phyloP scores from a whole-genome alignment of 2,113 vertebrate species.

The Pogonocichla stellata region DNA sequence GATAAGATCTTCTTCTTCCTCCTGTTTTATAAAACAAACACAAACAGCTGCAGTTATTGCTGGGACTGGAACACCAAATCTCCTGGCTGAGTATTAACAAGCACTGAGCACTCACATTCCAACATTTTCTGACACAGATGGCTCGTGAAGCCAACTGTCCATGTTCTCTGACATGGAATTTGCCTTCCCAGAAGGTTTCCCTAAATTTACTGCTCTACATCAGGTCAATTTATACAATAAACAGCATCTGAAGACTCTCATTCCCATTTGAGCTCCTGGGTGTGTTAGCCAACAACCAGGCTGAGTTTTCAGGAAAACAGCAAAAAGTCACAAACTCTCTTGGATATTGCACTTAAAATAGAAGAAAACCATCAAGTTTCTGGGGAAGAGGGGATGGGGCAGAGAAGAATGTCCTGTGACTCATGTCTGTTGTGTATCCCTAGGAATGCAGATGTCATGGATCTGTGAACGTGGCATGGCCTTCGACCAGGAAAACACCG shows the following conservation, averaged over 20 bases:
- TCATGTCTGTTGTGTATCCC: not conserved
- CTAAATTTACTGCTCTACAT: not conserved
- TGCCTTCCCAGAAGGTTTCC: not conserved
- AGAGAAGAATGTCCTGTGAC: not conserved
- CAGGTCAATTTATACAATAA: not conserved
- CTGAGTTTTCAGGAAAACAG: not conserved
- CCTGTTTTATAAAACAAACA: not conserved
- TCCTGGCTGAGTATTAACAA: not conserved
- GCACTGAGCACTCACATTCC: not conserved
- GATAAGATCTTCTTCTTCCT: not conserved
- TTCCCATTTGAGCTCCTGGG: not conserved
- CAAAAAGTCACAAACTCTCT: not conserved
- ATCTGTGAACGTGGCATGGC: not conserved
- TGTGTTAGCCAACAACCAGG: not conserved
- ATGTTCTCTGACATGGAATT: not conserved
- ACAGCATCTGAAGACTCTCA: not conserved
- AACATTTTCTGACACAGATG: not conserved
- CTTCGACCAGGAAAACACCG: not conserved
- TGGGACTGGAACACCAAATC: not conserved
- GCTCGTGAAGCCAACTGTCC: not conserved
- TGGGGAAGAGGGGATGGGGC: not conserved
- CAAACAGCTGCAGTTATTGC: not conserved
- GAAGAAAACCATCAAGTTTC: not conserved
- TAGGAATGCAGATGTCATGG: not conserved
- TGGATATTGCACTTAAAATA: fast-evolving